Evolutionary conservation across 1,140 invertebrate genomes (phyloP).

Genomic region (Drosophila kohkoa): DNA sequence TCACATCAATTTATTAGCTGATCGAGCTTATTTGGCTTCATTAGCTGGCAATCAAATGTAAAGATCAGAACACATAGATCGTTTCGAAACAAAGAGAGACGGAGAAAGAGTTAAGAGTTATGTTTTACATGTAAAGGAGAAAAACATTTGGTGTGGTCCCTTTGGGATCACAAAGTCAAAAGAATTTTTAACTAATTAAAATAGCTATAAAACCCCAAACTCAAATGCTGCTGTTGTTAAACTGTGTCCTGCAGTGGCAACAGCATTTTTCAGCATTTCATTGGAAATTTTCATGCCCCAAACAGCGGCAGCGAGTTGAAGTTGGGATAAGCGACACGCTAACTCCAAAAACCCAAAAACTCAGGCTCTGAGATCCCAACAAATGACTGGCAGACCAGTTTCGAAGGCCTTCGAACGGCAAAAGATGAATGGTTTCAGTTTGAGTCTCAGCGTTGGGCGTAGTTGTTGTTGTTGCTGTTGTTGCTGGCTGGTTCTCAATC

Average conservation of each 20-base stretch:
- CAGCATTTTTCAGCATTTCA: slow-evolving; percentile 69
- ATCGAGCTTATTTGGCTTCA: slow-evolving; percentile 75
- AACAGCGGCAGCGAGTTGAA: not conserved
- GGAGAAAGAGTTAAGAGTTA: slow-evolving; percentile 32
- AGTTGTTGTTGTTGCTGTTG: slow-evolving; percentile 14
- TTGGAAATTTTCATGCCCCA: slow-evolving; percentile 66
- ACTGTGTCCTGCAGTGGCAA: slow-evolving; percentile 68
- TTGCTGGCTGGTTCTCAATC: slow-evolving; percentile 37
- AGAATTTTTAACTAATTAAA: slow-evolving; percentile 77
- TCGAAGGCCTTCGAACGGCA: slow-evolving; percentile 67
- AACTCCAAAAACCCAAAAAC: slow-evolving; percentile 59
- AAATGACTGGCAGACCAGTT: slow-evolving; percentile 57
- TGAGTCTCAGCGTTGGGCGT: slow-evolving; percentile 7
- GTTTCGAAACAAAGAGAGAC: slow-evolving; percentile 10
- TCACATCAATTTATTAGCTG: slow-evolving; percentile 75
- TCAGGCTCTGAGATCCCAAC: slow-evolving; percentile 38
- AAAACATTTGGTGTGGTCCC: slow-evolving; percentile 62
- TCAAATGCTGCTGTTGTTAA: slow-evolving; percentile 35
- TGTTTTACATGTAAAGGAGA: slow-evolving; percentile 35
- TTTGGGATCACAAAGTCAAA: slow-evolving; percentile 19
- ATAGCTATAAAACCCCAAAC: slow-evolving; percentile 70
- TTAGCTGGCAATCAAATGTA: slow-evolving; percentile 72
- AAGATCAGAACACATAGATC: slow-evolving; percentile 40
- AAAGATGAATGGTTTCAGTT: slow-evolving; percentile 75
- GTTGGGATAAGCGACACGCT: slow-evolving; percentile 76